Evolutionary conservation across 2,888 invertebrate species (phyloP).

Genomic region (Acanthosepion esculentum): DNA sequence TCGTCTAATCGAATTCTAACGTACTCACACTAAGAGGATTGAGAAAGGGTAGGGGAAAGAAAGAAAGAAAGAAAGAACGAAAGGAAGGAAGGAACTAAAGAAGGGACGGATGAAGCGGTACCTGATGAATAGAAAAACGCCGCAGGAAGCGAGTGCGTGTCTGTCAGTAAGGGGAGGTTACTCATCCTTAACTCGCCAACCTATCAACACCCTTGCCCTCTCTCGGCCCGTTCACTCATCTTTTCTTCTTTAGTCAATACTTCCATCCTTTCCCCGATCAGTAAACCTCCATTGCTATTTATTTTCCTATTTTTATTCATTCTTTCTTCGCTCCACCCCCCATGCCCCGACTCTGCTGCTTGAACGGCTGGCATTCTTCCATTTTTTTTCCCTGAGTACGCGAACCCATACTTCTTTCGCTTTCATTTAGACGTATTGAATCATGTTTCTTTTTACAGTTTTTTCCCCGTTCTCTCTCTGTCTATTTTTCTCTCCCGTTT

Average conservation of each 20-base stretch:
- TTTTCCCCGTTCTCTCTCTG: too few species aligned
- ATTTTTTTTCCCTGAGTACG: not conserved
- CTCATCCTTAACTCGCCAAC: not conserved
- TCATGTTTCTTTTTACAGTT: conserved; percentile 5
- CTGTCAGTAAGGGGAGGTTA: conserved; percentile 33
- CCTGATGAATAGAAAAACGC: not conserved
- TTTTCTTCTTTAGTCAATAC: not conserved
- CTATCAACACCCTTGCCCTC: not conserved
- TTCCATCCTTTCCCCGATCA: not conserved
- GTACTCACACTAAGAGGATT: not conserved
- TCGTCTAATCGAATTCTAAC: conserved; percentile 7
- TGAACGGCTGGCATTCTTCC: not conserved
- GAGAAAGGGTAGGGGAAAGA: not conserved
- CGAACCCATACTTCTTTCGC: not conserved
- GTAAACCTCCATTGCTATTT: not conserved
- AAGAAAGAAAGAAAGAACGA: not conserved
- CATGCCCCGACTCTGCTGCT: not conserved
- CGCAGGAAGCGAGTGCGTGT: not conserved
- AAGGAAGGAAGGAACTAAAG: not conserved
- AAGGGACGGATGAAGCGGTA: not conserved
- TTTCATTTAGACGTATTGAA: not conserved
- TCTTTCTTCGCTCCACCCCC: not conserved
- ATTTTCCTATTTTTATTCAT: not conserved
- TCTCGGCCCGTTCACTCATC: not conserved
- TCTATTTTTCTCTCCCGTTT: too few species aligned